A percentile compares a stretch with the other conserved stretches of the same genome.
Conservation (phyloP, 1,140 invertebrate species). For the Gryon sp. region DNA sequence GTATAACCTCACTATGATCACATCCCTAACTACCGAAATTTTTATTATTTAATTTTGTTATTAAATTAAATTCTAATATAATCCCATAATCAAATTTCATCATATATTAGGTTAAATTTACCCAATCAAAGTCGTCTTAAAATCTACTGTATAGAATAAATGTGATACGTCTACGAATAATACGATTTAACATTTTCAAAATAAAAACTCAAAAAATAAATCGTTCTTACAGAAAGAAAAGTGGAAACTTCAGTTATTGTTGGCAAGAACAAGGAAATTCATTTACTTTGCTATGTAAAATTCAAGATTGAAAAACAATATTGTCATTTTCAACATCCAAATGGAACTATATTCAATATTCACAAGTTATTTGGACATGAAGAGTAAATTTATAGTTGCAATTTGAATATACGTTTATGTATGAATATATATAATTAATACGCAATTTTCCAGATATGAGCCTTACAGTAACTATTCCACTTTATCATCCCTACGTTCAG, state of each 20-base stretch:
- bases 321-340: conserved; percentile 30
- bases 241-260: conserved; percentile 1
- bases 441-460: conserved; percentile 28
- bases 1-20: too few relatives aligned
- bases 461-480: conserved; percentile 9
- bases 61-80: too few relatives aligned
- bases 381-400: conserved; percentile 7
- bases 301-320: neutral
- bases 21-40: too few relatives aligned
- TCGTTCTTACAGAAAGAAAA: neutral
- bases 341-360: conserved; percentile 2
- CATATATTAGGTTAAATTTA: too few relatives aligned
- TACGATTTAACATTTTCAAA: neutral
- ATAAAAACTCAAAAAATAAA: too few relatives aligned
- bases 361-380: conserved; percentile 8
- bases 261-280: conserved; percentile 4
- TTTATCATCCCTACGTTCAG: neutral
- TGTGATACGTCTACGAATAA: too few relatives aligned
- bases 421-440: neutral
- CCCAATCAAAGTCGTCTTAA: too few relatives aligned
- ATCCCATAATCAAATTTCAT: too few relatives aligned
- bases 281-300: conserved; percentile 29
- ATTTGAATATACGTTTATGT: neutral
- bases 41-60: too few relatives aligned
- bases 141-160: too few relatives aligned